Conservation (phyloP, 2,888 invertebrate species). For the Dasysyrphus albostriatus region DNA sequence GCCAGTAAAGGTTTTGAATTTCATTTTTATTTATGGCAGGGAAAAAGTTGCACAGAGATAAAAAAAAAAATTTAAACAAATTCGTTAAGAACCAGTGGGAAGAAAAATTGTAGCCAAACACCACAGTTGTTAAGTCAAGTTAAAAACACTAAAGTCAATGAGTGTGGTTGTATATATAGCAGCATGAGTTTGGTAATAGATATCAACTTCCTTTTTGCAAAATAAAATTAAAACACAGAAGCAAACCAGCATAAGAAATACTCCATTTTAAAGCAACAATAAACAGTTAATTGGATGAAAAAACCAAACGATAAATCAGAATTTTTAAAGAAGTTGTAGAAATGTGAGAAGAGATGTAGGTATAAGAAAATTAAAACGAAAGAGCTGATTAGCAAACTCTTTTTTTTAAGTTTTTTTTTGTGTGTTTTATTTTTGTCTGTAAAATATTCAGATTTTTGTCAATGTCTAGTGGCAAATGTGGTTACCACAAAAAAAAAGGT, state of each 20-base stretch:
- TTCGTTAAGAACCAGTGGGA: constrained; percentile 1
- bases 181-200: constrained; percentile 62
- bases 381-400: constrained; percentile 56
- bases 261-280: constrained; percentile 62
- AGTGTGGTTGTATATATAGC: constrained; percentile 19
- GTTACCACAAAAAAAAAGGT: not conserved
- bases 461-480: constrained; percentile 4
- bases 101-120: constrained; percentile 14
- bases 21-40: constrained; percentile 57
- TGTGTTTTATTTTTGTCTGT: not conserved
- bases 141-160: constrained; percentile 45
- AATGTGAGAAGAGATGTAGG: constrained; percentile 61
- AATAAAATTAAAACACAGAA: constrained; percentile 17
- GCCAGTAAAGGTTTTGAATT: constrained; percentile 58
- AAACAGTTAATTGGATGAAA: constrained; percentile 61
- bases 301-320: constrained; percentile 61
- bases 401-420: not conserved
- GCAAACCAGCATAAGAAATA: constrained; percentile 40
- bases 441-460: constrained; percentile 14
- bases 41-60: not conserved
- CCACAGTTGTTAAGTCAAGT: not conserved
- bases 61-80: constrained; percentile 20
- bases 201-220: constrained; percentile 62
- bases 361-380: constrained; percentile 38
- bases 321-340: constrained; percentile 50